A percentile compares a stretch with the other conserved stretches of the same genome.
Evolutionary conservation across 2,797 vertebrate genomes (phyloP).

Genomic region (Myripristis jacobus): DNA sequence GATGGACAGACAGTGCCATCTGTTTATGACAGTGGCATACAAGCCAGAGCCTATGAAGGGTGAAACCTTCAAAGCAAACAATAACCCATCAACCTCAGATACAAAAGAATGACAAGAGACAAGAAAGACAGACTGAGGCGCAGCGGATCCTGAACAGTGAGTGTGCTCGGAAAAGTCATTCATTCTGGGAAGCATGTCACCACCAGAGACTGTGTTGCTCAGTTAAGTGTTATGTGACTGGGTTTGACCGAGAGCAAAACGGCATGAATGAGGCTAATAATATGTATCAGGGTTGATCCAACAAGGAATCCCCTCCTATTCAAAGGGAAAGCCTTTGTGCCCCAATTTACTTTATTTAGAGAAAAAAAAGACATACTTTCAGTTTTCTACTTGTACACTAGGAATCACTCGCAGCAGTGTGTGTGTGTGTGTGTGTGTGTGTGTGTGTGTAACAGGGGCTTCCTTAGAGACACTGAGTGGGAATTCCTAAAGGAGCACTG

Average conservation of each 20-base stretch:
- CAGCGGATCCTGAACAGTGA: constrained; percentile 20
- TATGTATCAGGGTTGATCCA: constrained; percentile 67
- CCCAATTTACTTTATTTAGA: constrained; percentile 39
- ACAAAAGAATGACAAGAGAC: constrained; percentile 1
- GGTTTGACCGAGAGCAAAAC: constrained; percentile 40
- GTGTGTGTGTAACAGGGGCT: background rate
- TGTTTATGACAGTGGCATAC: constrained; percentile 36
- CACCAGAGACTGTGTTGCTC: constrained; percentile 24
- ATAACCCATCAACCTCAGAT: constrained; percentile 10
- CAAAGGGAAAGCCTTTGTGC: constrained; percentile 32
- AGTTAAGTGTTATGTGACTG: constrained; percentile 13
- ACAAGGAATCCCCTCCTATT: constrained; percentile 29
- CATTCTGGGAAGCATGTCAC: constrained; percentile 32
- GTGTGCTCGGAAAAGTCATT: constrained; percentile 8
- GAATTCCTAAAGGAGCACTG: constrained; percentile 33
- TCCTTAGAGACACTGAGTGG: background rate
- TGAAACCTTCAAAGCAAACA: constrained; percentile 30
- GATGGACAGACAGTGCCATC: constrained; percentile 1
- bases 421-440: background rate
- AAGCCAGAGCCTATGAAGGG: constrained; percentile 17
- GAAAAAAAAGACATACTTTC: constrained; percentile 12
- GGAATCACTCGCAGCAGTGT: no score
- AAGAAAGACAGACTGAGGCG: constrained; percentile 26
- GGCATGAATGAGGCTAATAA: constrained; percentile 68
- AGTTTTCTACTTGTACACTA: background rate